Percentiles rank a stretch among this genome's conserved stretches.
Evolutionary conservation across 1,140 invertebrate genomes (phyloP).

Genomic region (Daktulosphaira vitifoliae): DNA sequence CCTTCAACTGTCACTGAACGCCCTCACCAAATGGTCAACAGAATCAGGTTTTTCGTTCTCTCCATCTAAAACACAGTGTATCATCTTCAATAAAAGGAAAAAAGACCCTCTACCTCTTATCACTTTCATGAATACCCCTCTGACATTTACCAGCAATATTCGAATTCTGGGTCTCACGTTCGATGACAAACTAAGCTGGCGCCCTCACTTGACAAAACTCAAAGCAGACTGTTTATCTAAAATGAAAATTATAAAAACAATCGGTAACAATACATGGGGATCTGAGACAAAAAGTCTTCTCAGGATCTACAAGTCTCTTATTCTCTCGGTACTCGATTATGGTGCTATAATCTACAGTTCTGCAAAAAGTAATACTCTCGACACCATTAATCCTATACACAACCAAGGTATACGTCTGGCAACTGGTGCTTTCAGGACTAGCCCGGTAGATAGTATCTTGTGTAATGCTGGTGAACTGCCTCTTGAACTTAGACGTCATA

Average conservation of each 20-base stretch:
- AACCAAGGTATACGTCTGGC: not conserved
- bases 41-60: not conserved
- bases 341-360: not conserved
- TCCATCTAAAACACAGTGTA: not conserved
- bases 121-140: not conserved
- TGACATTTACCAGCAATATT: not conserved
- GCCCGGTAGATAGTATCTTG: not conserved
- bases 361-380: not conserved
- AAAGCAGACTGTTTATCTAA: not conserved
- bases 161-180: not conserved
- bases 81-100: constrained; percentile 20
- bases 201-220: not conserved
- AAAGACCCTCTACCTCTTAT: constrained; percentile 9
- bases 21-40: not conserved
- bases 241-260: constrained; percentile 6
- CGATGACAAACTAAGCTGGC: not conserved
- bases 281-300: not conserved
- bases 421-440: not conserved
- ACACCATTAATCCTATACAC: not conserved
- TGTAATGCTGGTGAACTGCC: not conserved
- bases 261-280: not conserved
- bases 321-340: not conserved
- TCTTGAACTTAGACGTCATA: not conserved
- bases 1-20: not conserved
- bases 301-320: constrained; percentile 1